A percentile compares a stretch with the other conserved stretches of the same genome.
Conservation (phyloP, 2,797 vertebrate genomes). For the Sebastes hopkinsi region DNA sequence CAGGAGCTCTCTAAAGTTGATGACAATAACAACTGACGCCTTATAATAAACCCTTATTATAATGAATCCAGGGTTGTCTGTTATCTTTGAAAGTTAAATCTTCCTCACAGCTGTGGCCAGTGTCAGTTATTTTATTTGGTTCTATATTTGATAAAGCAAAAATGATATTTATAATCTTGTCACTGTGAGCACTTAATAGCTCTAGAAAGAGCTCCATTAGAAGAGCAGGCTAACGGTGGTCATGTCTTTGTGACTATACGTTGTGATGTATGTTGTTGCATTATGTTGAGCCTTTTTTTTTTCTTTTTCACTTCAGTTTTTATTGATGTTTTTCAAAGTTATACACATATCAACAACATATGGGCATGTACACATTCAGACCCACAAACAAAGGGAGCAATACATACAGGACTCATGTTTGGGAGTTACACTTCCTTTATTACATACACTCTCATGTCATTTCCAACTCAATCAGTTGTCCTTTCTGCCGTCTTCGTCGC, state of each 20-base stretch:
- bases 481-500: no score
- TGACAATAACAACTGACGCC: slow-evolving; percentile 4
- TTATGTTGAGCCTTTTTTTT: background rate
- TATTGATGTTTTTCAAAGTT: no score
- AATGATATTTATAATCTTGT: background rate
- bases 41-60: no score
- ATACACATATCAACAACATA: no score
- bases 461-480: no score
- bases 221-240: background rate
- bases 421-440: no score
- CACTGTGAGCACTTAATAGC: background rate
- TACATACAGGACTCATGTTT: no score
- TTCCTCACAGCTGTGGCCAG: slow-evolving; percentile 21
- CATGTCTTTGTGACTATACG: background rate
- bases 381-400: no score
- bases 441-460: no score
- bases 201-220: background rate
- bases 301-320: background rate
- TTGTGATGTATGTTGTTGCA: background rate
- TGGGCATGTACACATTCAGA: no score
- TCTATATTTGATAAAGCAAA: background rate
- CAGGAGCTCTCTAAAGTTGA: background rate
- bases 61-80: background rate
- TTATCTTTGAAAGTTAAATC: background rate
- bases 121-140: background rate